Conservation (phyloP, 2,888 invertebrate species). For the Drosophila tanythrix region DNA sequence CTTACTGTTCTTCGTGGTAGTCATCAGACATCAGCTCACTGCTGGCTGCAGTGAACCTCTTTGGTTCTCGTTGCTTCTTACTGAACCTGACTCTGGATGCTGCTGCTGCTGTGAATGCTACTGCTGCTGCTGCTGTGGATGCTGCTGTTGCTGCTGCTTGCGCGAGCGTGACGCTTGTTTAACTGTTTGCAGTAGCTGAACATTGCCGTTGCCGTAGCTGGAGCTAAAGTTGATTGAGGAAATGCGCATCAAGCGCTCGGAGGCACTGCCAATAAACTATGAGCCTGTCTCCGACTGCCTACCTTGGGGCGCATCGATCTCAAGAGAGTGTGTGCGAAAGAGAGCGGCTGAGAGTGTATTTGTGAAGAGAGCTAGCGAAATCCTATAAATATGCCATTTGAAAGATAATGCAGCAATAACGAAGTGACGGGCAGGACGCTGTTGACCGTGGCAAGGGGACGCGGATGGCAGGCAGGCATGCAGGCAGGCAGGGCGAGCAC, state of each 20-base stretch:
- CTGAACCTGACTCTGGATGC: constrained; percentile 19
- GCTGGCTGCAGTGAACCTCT: neutral
- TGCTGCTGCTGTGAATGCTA: constrained; percentile 12
- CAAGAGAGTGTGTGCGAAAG: neutral
- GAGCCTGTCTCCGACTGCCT: constrained; percentile 42
- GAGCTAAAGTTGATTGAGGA: constrained; percentile 73
- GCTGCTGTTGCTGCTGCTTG: constrained; percentile 14
- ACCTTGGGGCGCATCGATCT: constrained; percentile 45
- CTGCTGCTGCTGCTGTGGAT: constrained; percentile 8
- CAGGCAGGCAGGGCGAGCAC: constrained; percentile 5
- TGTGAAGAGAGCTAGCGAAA: constrained; percentile 49
- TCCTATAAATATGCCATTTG: constrained; percentile 82
- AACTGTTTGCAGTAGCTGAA: constrained; percentile 67
- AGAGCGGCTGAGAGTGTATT: neutral
- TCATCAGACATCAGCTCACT: neutral
- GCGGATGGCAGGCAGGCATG: neutral
- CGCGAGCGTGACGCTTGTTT: constrained; percentile 60
- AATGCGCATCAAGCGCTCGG: constrained; percentile 76
- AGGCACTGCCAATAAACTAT: constrained; percentile 78
- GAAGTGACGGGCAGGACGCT: constrained; percentile 57
- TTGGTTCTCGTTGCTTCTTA: constrained; percentile 11
- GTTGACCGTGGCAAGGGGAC: constrained; percentile 22
- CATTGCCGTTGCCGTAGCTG: constrained; percentile 17
- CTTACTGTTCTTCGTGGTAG: constrained; percentile 5
- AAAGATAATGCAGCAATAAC: constrained; percentile 80